Percentiles rank a stretch among this genome's conserved stretches.
Conservation (phyloP, 1,140 invertebrate species). For the Glomeris maerens region DNA sequence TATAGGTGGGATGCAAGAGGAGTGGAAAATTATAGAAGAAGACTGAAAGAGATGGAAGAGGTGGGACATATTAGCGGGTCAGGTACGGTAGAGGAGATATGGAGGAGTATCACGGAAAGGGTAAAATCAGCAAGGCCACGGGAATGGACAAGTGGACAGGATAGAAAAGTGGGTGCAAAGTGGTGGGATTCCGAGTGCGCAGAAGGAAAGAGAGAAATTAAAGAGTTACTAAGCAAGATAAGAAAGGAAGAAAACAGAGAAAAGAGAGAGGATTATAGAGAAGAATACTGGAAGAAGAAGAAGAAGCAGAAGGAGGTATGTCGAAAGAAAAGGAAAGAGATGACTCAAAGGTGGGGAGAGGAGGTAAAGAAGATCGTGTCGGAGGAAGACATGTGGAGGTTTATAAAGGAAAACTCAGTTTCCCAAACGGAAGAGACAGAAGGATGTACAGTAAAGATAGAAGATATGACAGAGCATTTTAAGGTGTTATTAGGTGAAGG, state of each 20-base stretch:
- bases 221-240: slow-evolving; percentile 5
- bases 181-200: not conserved
- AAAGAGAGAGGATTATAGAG: slow-evolving; percentile 1
- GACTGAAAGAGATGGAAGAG: too few species aligned
- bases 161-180: not conserved
- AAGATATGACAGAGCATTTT: too few species aligned
- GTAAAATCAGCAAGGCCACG: too few species aligned
- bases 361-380: too few species aligned
- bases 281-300: slow-evolving; percentile 1
- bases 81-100: too few species aligned
- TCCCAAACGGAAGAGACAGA: slow-evolving; percentile 6
- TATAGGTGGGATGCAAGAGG: too few species aligned
- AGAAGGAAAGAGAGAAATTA: slow-evolving; percentile 5
- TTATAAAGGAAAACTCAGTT: not conserved
- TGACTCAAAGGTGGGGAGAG: too few species aligned
- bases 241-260: slow-evolving; percentile 3
- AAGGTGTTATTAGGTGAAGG: too few species aligned
- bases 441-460: slow-evolving; percentile 4
- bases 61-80: too few species aligned
- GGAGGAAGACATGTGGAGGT: too few species aligned
- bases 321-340: slow-evolving; percentile 6
- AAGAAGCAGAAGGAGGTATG: slow-evolving; percentile 7
- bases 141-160: slow-evolving; percentile 3
- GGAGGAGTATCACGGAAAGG: too few species aligned
- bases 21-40: too few species aligned